Base-by-base conservation (phyloP, 2,888 invertebrate species). In the Eristalis pertinax region DNA sequence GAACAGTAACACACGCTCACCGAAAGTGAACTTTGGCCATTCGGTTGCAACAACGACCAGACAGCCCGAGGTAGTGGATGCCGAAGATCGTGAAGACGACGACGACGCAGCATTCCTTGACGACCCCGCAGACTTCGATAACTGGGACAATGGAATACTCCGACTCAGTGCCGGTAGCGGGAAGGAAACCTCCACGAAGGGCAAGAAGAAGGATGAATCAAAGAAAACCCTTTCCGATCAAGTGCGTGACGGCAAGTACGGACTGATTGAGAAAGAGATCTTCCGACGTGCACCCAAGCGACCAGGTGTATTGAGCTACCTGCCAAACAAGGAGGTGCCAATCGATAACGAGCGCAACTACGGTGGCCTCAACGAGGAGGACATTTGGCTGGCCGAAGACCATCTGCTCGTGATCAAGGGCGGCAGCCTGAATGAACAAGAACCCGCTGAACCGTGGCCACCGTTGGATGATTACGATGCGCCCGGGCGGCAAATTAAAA, bases 361-460 rank as follows among this genome's bases (percentile, higher is more conserved):
- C 60, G 97, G 98, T 24, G 97, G 98, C 22, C 93, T 98, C 2
- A 95, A 96, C 90, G 96, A 97, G 90, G 96, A 97, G 81, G 97
- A 98, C 90, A 97, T 98, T 90, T 98, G 98, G 98, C 93, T 98
- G 77, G 97, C 97, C 0, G 98, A 98, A 92, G 97, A 97, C 91
- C 97, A 98, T 92, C 93, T 98, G 84, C 93, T 98, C 65, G 97
- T 98, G 38, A 93, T 98, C 62, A 96, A 95, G 92, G 98, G 98
- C 41, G 97, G 97, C 69, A 94, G 94, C 70, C 95, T 96, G 92
- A 93, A 93, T 77, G 92, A 92, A 56, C 91, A 91, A 1, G 90
- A 91, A n/a, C 89, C 89, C 11, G 88, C 90, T 0, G 95, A 96
- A 76, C 93, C 93, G 8, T 97, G 97, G 97, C 95, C 96, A 72